These are phyloP conservation scores for Hypotaenidia philippensis DNA, from an alignment of 2,797 vertebrate species.

Conservation along the genomic window DNA sequence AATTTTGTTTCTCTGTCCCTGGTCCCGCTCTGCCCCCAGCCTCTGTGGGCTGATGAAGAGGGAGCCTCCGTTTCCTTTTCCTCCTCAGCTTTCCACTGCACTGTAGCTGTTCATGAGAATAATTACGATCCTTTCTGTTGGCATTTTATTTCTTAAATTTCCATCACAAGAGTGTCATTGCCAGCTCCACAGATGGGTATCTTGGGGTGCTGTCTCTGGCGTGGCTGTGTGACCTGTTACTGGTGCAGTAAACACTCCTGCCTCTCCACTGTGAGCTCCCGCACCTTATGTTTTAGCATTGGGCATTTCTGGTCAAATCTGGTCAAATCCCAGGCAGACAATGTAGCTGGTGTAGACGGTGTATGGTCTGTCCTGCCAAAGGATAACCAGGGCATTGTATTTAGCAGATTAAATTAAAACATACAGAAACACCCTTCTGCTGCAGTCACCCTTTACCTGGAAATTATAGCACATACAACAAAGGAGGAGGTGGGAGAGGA, in stretches of 20 bases:
- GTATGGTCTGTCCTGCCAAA: neutral
- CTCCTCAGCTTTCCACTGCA: neutral
- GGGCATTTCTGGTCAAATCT: neutral
- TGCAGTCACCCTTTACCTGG: neutral
- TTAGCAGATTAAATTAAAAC: neutral
- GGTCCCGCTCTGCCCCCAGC: neutral
- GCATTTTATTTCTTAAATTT: neutral
- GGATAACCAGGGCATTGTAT: neutral
- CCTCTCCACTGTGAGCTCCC: neutral
- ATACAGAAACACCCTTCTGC: neutral
- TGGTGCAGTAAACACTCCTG: neutral
- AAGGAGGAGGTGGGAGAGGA: neutral
- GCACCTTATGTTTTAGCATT: neutral
- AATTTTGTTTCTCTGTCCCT: neutral
- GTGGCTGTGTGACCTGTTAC: neutral
- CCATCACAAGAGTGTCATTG: neutral
- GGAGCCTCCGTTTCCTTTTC: neutral
- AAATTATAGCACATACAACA: fast-evolving
- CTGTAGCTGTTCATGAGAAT: neutral
- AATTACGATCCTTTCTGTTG: neutral
- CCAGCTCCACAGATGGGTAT: neutral
- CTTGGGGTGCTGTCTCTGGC: neutral
- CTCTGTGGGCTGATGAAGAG: neutral
- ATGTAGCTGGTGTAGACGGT: neutral
- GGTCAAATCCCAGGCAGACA: neutral